Conservation (phyloP, 1,140 invertebrate species). For the Drosophila ohnishii region DNA sequence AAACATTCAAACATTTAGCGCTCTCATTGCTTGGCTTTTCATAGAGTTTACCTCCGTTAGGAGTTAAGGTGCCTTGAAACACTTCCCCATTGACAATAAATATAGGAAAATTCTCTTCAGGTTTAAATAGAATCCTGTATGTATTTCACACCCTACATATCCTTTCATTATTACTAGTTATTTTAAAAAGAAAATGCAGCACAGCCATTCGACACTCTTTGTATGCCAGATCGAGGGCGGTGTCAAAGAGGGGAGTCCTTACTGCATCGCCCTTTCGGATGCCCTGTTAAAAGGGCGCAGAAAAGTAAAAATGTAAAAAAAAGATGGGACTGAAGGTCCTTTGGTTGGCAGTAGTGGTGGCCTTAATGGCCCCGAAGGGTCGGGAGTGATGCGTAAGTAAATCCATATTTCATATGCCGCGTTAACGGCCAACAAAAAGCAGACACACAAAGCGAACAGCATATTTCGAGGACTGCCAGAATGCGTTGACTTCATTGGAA, state of each 20-base stretch:
- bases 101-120: background rate
- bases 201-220: background rate
- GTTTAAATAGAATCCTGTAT: background rate
- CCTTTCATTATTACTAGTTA: background rate
- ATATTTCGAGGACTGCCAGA: slow-evolving; percentile 37
- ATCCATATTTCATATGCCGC: slow-evolving; percentile 80
- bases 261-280: background rate
- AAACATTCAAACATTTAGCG: background rate
- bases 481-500: slow-evolving; percentile 46
- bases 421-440: slow-evolving; percentile 64
- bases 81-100: background rate
- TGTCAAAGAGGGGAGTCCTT: background rate
- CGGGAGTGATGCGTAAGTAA: slow-evolving; percentile 76
- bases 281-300: slow-evolving; percentile 5
- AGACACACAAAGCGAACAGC: slow-evolving; percentile 51
- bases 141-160: background rate
- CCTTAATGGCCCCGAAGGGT: slow-evolving; percentile 74
- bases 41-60: background rate
- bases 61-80: background rate
- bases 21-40: background rate
- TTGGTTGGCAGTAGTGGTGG: slow-evolving; percentile 24
- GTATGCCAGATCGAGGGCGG: background rate
- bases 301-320: slow-evolving; percentile 14
- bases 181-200: background rate
- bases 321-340: slow-evolving; percentile 17